phyloP scores from a whole-genome alignment of 2,797 vertebrate genomes.

The Centroberyx gerrardi region DNA sequence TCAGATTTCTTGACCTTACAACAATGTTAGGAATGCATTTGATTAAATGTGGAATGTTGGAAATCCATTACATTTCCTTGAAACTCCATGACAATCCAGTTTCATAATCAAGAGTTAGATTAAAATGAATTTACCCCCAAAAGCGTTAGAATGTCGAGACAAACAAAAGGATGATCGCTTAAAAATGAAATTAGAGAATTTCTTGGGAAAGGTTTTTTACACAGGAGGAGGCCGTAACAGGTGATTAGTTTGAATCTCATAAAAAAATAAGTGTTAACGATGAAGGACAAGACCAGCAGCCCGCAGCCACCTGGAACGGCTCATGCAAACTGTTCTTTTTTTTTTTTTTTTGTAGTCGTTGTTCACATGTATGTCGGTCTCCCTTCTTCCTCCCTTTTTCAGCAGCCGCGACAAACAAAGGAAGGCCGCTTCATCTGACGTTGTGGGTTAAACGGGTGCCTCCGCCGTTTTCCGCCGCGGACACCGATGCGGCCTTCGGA shows the following conservation, averaged over 20 bases:
- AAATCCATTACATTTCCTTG: constrained; percentile 42
- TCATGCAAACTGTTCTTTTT: constrained; percentile 71
- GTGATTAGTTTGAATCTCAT: constrained; percentile 71
- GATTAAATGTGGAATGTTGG: constrained; percentile 75
- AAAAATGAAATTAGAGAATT: constrained; percentile 36
- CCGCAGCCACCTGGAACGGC: constrained; percentile 67
- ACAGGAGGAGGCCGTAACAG: constrained; percentile 50
- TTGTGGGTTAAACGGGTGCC: constrained; percentile 51
- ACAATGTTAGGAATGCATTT: constrained; percentile 69
- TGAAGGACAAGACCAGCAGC: constrained; percentile 71
- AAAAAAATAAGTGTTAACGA: constrained; percentile 53
- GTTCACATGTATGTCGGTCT: constrained; percentile 68
- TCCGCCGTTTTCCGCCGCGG: constrained; percentile 31
- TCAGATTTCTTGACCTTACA: constrained; percentile 52
- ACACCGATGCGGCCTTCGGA: constrained; percentile 69
- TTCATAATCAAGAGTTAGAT: constrained; percentile 38
- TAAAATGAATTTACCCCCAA: constrained; percentile 57
- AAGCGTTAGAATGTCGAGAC: constrained; percentile 53
- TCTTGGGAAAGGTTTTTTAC: constrained; percentile 56
- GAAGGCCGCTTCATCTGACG: constrained; percentile 73
- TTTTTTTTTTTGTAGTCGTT: constrained; percentile 25
- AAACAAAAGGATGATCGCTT: constrained; percentile 40
- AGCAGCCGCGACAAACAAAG: constrained; percentile 61
- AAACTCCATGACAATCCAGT: constrained; percentile 38
- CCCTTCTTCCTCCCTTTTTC: constrained; percentile 68